phyloP scores from a whole-genome alignment of 2,797 vertebrate species.

The Potorous gilbertii region DNA sequence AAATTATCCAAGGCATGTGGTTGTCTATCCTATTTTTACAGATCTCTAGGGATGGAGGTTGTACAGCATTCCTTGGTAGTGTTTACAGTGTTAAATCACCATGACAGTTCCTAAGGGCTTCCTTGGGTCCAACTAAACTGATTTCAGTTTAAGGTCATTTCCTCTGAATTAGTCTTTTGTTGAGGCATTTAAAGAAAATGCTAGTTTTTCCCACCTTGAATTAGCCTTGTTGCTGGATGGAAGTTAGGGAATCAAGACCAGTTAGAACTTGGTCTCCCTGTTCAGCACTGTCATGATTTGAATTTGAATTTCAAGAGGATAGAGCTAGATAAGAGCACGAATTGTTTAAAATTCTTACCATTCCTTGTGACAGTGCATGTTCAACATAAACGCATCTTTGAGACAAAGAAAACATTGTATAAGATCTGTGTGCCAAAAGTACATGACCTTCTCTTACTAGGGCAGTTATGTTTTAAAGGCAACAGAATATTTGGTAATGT shows the following conservation, averaged over 20 bases:
- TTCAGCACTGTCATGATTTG: slow-evolving; percentile 28
- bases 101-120: neutral
- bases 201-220: slow-evolving; percentile 40
- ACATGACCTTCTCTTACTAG: slow-evolving; percentile 41
- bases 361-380: slow-evolving; percentile 18
- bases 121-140: slow-evolving; percentile 13
- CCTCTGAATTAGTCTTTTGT: neutral
- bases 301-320: slow-evolving; percentile 34
- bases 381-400: slow-evolving; percentile 35
- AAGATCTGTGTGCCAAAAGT: neutral
- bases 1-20: neutral
- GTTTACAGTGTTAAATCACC: slow-evolving; percentile 3
- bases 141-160: slow-evolving; percentile 19
- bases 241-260: slow-evolving; percentile 32
- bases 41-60: neutral
- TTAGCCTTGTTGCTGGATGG: neutral
- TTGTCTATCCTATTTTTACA: neutral
- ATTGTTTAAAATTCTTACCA: slow-evolving; percentile 36
- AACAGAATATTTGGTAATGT: slow-evolving; percentile 54
- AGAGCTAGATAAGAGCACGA: slow-evolving; percentile 13
- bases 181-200: slow-evolving; percentile 5
- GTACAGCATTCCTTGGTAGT: neutral
- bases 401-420: slow-evolving; percentile 41
- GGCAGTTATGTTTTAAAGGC: slow-evolving; percentile 55
- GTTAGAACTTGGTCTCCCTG: neutral